Conservation (phyloP, 2,888 invertebrate species). For the Fragum sueziense region DNA sequence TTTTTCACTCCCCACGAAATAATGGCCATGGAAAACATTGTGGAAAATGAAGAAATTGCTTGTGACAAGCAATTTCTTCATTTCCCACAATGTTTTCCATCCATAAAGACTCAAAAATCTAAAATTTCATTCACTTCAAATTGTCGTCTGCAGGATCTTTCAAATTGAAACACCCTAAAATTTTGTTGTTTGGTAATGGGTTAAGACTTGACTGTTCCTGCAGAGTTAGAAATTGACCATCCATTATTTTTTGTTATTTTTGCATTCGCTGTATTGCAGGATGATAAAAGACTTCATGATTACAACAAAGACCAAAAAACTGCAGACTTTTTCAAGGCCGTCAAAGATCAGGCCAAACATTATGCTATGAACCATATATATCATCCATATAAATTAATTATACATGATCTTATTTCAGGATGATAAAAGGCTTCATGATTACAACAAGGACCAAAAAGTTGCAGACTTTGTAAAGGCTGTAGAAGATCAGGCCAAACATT, state of each 20-base stretch:
- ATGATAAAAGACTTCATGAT: constrained; percentile 90
- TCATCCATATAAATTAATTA: no score
- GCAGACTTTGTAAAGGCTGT: constrained; percentile 78
- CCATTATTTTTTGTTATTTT: no score
- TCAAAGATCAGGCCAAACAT: constrained; percentile 83
- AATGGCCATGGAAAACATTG: no score
- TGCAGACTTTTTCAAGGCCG: constrained; percentile 77
- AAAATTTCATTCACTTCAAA: neutral
- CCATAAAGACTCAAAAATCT: no score
- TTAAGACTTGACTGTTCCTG: no score
- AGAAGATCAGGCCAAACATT: constrained; percentile 84
- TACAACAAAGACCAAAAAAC: constrained; percentile 92
- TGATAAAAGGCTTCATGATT: constrained; percentile 90
- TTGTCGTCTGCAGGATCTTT: neutral
- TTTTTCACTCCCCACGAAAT: no score
- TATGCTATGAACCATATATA: constrained; percentile 87
- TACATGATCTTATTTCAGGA: constrained; percentile 86
- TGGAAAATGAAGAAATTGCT: neutral
- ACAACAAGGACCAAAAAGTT: constrained; percentile 91
- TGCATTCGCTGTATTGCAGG: constrained; percentile 85
- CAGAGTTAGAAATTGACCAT: no score
- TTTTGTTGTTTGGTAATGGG: no score
- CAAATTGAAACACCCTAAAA: no score
- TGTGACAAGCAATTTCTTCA: neutral
- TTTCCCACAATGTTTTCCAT: neutral